Evolutionary conservation across 2,113 vertebrate genomes (phyloP), one percentile per base, ranked within the genome.

Genomic region (Jacana jacana): DNA sequence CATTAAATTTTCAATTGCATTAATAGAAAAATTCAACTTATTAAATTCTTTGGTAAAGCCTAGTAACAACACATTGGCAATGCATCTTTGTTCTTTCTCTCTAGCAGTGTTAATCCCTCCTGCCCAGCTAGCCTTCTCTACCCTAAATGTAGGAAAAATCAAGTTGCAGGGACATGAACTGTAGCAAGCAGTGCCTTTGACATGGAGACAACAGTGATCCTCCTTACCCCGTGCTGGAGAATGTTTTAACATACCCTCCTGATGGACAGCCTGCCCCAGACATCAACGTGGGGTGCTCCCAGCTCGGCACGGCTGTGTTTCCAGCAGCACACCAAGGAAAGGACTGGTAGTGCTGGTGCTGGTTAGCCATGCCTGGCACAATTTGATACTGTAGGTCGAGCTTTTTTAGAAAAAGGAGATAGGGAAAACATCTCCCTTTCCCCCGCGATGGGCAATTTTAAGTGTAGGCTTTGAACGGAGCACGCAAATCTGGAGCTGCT

Each of bases 1-100:
- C 81, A 96, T 98, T 98, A 96, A 95, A 95, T 96, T 97, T 97
- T 97, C 96, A 97, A 93, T 97, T 95, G 95, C 81, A 91, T 97
- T 95, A 96, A 90, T 92, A 91, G 92, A 93, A 91, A 97, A 97
- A 91, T 86, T 85, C 88, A 76, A 51, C 86, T 73, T 94, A 91
- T 88, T 95, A 94, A 86, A 81, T 94, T 97, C 78, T 88, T 91
- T 88, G 28, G 51, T 89, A 89, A 83, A 61, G 72, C 70, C 76
- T 94, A 89, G 70, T 78, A 95, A 81, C 13, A 75, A 81, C 89
- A 51, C 52, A 86, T 23, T 42, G 46, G 76, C 94, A 96, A 93
- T 37, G n/a, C 27, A 30, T 60, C 51, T 85, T 46, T 83, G 12
- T 81, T 88, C 83, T 42, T 35, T 51, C 17, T 6, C 8, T n/a